phyloP scores from a whole-genome alignment of 2,888 invertebrate species.

The Hypomecis atomaria region DNA sequence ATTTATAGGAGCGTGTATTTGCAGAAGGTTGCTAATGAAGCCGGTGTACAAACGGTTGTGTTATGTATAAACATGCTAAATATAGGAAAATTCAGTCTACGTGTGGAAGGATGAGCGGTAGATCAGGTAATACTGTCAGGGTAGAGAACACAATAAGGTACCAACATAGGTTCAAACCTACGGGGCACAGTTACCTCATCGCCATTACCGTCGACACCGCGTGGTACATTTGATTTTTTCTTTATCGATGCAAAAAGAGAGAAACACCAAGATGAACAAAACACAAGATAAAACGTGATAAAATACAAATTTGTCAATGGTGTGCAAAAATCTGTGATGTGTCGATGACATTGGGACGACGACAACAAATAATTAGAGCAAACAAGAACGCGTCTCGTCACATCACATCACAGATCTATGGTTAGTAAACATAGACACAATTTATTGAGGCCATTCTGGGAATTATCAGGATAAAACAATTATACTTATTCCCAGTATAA shows the following conservation, averaged over 20 bases:
- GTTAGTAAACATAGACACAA: constrained; percentile 45
- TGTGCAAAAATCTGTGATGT: constrained; percentile 61
- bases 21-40: constrained; percentile 51
- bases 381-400: constrained; percentile 34
- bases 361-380: constrained; percentile 32
- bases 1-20: constrained; percentile 43
- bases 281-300: constrained; percentile 61
- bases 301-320: constrained; percentile 50
- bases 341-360: constrained; percentile 40
- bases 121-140: constrained; percentile 52
- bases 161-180: constrained; percentile 75
- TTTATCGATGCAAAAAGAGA: constrained; percentile 86
- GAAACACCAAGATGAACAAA: constrained; percentile 82
- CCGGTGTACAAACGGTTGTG: constrained; percentile 50
- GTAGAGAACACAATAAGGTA: constrained; percentile 58
- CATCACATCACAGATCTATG: constrained; percentile 61
- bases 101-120: constrained; percentile 61
- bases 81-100: constrained; percentile 53
- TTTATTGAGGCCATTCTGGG: constrained; percentile 47
- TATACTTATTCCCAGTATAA: constrained; percentile 15
- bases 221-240: constrained; percentile 97
- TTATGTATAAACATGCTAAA: constrained; percentile 58
- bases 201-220: constrained; percentile 97
- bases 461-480: neutral
- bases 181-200: constrained; percentile 90